Percentiles rank a stretch among this genome's conserved stretches.
These are phyloP conservation scores for Halcyon chelicuti DNA, from an alignment of 2,797 vertebrate species.

Conservation along the genomic window DNA sequence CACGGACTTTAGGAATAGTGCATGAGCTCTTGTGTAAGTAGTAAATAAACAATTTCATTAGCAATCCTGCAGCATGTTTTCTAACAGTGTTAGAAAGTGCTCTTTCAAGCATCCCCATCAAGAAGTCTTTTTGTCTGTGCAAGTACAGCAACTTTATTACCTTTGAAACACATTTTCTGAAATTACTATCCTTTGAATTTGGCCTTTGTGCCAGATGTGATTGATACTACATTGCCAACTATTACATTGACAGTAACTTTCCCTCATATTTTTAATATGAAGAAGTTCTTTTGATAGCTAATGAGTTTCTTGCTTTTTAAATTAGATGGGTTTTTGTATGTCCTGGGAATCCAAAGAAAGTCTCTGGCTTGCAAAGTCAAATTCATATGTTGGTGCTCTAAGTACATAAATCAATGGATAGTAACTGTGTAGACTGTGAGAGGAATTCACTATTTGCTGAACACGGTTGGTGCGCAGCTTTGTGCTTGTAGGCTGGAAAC, in stretches of 20 bases:
- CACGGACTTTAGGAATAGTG: neutral
- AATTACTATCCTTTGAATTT: neutral
- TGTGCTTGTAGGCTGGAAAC: neutral
- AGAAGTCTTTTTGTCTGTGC: neutral
- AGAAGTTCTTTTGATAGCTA: neutral
- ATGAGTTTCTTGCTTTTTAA: neutral
- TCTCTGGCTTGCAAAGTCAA: neutral
- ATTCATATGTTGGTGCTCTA: neutral
- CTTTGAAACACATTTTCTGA: conserved; percentile 41
- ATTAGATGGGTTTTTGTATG: neutral
- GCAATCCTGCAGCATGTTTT: conserved; percentile 42
- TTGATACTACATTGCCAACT: neutral
- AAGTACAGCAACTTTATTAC: neutral
- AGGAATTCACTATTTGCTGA: neutral
- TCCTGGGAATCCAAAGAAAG: neutral
- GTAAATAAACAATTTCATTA: conserved; percentile 39
- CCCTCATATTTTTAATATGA: neutral
- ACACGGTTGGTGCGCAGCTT: neutral
- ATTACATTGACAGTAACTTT: neutral
- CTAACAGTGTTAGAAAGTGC: conserved; percentile 30
- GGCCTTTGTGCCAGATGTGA: neutral
- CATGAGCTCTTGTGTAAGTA: neutral
- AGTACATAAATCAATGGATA: neutral
- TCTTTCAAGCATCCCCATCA: conserved; percentile 39
- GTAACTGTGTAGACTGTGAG: neutral